Conservation (phyloP, 1,140 invertebrate genomes). For the Pygmarrhopalites habei region DNA sequence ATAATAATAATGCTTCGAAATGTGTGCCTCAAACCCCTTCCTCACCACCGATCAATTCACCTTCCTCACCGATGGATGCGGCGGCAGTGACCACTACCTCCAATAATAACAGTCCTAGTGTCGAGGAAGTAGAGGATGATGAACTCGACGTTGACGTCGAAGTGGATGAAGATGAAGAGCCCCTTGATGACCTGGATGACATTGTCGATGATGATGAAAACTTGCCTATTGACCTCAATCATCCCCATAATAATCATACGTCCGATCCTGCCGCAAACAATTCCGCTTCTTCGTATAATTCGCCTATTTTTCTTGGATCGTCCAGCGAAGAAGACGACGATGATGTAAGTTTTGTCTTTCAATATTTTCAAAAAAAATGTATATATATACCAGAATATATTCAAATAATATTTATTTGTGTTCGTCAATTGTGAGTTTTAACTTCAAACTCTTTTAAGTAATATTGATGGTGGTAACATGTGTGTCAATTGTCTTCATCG, state of each 20-base stretch:
- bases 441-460: no score
- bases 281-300: conserved; percentile 28
- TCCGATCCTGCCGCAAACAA: conserved; percentile 32
- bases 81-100: conserved; percentile 11
- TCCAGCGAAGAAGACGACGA: conserved; percentile 33
- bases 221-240: conserved; percentile 17
- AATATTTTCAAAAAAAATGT: no score
- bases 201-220: conserved; percentile 28
- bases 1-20: conserved; percentile 15
- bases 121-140: conserved; percentile 28
- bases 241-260: conserved; percentile 15
- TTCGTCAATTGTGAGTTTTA: no score
- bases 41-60: conserved; percentile 22
- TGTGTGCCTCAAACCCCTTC: conserved; percentile 9
- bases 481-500: no score
- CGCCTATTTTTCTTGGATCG: conserved; percentile 26
- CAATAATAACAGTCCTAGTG: conserved; percentile 21
- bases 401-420: no score
- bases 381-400: no score
- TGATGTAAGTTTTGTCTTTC: no score
- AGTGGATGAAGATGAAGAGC: conserved; percentile 24
- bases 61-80: conserved; percentile 29
- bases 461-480: no score
- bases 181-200: conserved; percentile 30
- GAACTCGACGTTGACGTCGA: conserved; percentile 30